These are phyloP conservation scores for Meloe dianella DNA, from an alignment of 2,888 invertebrate species.

Conservation along the genomic window DNA sequence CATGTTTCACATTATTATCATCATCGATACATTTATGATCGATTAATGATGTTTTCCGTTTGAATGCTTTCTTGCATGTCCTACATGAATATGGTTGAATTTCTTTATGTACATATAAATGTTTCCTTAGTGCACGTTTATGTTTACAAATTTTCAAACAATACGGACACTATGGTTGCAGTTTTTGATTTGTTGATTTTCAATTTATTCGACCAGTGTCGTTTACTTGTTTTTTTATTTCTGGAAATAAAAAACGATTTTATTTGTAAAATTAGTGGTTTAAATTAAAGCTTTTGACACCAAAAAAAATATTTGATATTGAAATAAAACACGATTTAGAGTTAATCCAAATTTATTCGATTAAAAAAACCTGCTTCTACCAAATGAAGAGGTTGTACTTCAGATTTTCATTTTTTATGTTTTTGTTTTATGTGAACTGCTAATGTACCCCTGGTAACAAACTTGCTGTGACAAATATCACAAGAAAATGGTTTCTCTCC, in stretches of 20 bases:
- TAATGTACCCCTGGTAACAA: slow-evolving; percentile 31
- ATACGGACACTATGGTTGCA: not conserved
- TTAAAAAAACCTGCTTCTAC: too few species aligned
- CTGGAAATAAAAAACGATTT: not conserved
- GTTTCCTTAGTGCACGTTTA: not conserved
- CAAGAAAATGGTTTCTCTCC: not conserved
- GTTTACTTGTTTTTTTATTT: not conserved
- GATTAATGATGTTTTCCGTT: slow-evolving; percentile 32
- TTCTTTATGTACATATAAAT: slow-evolving; percentile 2
- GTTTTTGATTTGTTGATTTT: not conserved
- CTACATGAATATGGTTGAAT: slow-evolving; percentile 26
- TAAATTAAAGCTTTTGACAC: too few species aligned
- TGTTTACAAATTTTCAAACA: not conserved
- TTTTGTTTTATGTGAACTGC: not conserved
- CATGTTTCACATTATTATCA: slow-evolving; percentile 19
- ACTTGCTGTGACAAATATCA: not conserved
- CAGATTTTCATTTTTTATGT: not conserved
- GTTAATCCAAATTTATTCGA: too few species aligned
- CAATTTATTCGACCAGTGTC: not conserved
- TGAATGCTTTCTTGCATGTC: slow-evolving; percentile 38
- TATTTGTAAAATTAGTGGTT: too few species aligned
- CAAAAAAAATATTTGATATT: too few species aligned
- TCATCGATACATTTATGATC: slow-evolving; percentile 35
- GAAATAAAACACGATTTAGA: too few species aligned
- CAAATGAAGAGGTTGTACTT: too few species aligned